Evolutionary conservation across 2,797 vertebrate species (phyloP), one percentile per base, ranked within the genome.

Genomic region (Buceros bicornis): DNA sequence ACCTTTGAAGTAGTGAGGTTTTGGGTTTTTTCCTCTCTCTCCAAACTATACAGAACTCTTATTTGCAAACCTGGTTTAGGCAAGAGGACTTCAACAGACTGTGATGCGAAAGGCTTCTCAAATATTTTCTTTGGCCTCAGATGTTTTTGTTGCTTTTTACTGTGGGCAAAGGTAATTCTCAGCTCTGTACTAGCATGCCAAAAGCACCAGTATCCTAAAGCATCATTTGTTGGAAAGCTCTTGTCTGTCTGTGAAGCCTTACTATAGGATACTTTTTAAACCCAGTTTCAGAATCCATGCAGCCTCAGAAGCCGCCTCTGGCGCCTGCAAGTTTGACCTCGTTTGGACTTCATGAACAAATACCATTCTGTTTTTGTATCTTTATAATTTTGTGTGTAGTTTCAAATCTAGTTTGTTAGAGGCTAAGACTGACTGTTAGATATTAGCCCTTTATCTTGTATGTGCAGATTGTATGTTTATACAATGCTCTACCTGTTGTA

Each of bases 71-170:
- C 77, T 66, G 54, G 58, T 97, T 97, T 98, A 97, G 94, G 94
- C 95, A 88, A 96, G 97, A 97, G 95, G 96, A 98, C 97, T 97
- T 85, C 92, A 82, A 96, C 3, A 95, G 96, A 98, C 98, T 98
- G 4, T 72, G 64, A 93, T 95, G 65, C 31, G 70, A 96, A 97
- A 96, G 87, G 92, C 83, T 84, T 93, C 91, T 78, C 71, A 69
- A 40, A 18, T 85, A 94, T 90, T 96, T 97, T 67, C 83, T 95
- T 60, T 90, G 86, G 72, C 95, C 81, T 94, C 67, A 88, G 81
- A 65, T 71, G 77, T 93, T 90, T 91, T 95, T 89, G 40, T 92
- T 87, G 37, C 58, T 65, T 97, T 97, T 95, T 80, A 17, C 83
- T 93, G 54, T 64, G 80, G 89, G 93, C 94, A 82, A 93, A 96